phyloP scores from a whole-genome alignment of 2,797 vertebrate genomes.

The Coranthus polyacanthus region DNA sequence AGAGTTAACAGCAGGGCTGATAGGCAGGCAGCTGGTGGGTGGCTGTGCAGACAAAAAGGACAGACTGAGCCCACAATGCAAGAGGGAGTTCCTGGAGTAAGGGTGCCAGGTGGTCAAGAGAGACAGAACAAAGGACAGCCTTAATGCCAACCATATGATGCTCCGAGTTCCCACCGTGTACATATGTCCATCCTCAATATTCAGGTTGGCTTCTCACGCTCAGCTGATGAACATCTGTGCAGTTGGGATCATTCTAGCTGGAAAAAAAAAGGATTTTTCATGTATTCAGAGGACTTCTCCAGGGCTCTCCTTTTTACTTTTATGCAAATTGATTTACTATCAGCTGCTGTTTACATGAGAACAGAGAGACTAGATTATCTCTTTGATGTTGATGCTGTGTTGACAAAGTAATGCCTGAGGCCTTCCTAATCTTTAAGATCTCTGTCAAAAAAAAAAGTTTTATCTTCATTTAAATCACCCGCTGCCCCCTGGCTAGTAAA shows the following conservation, averaged over 20 bases:
- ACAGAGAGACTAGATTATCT: constrained; percentile 66
- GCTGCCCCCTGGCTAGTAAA: constrained; percentile 9
- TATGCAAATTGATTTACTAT: constrained; percentile 39
- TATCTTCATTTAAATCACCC: constrained; percentile 16
- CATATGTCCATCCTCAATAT: constrained; percentile 66
- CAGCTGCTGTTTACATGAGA: constrained; percentile 72
- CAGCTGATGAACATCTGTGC: constrained; percentile 78
- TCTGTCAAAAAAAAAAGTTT: constrained; percentile 36
- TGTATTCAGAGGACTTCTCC: too few relatives aligned
- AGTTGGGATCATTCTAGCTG: constrained; percentile 34
- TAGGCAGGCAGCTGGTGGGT: constrained; percentile 81
- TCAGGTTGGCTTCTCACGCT: constrained; percentile 75
- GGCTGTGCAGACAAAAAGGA: constrained; percentile 72
- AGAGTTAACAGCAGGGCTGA: constrained; percentile 74
- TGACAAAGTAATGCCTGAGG: constrained; percentile 59
- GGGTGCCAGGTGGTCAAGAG: constrained; percentile 84
- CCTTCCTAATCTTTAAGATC: constrained; percentile 60
- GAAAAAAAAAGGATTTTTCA: constrained; percentile 19
- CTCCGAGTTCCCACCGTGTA: constrained; percentile 72
- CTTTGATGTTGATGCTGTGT: constrained; percentile 48
- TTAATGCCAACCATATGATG: constrained; percentile 80
- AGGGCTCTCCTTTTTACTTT: background rate
- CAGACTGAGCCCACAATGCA: constrained; percentile 76
- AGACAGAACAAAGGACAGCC: constrained; percentile 79
- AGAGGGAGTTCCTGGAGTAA: constrained; percentile 82